Percentiles rank a stretch among this genome's conserved stretches.
Evolutionary conservation across 2,797 vertebrate species (phyloP).

Genomic region (Alosa sapidissima): DNA sequence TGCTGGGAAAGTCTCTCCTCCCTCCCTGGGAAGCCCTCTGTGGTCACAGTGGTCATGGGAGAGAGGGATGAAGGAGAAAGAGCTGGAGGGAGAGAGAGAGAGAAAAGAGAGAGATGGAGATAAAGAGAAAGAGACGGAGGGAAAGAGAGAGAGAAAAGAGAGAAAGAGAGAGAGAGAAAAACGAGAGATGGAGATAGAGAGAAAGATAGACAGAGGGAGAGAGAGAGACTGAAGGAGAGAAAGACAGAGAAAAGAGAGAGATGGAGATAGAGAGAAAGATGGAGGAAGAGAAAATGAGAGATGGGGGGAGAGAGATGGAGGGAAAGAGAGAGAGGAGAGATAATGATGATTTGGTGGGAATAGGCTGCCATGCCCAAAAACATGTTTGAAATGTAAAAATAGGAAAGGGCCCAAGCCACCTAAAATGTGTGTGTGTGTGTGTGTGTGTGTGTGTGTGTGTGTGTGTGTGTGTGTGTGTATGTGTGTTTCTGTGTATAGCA

Average conservation of each 20-base stretch:
- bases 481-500: too few species aligned
- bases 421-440: slow-evolving; percentile 9
- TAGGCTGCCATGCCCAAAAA: slow-evolving; percentile 23
- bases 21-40: neutral
- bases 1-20: neutral
- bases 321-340: neutral
- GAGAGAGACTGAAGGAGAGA: neutral
- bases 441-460: neutral
- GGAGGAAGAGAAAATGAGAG: slow-evolving; percentile 30
- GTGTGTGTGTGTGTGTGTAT: neutral
- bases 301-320: slow-evolving; percentile 3
- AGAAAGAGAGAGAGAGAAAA: neutral
- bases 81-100: neutral
- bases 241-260: neutral
- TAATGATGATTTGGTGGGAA: slow-evolving; percentile 25
- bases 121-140: neutral
- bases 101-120: neutral
- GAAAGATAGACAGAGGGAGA: neutral
- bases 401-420: slow-evolving; percentile 22
- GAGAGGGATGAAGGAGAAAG: neutral
- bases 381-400: neutral
- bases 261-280: neutral
- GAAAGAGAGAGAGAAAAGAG: neutral
- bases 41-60: neutral
- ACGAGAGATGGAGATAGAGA: neutral